Evolutionary conservation across 2,888 invertebrate genomes (phyloP).

Genomic region (Ommatoiulus sabulosus): DNA sequence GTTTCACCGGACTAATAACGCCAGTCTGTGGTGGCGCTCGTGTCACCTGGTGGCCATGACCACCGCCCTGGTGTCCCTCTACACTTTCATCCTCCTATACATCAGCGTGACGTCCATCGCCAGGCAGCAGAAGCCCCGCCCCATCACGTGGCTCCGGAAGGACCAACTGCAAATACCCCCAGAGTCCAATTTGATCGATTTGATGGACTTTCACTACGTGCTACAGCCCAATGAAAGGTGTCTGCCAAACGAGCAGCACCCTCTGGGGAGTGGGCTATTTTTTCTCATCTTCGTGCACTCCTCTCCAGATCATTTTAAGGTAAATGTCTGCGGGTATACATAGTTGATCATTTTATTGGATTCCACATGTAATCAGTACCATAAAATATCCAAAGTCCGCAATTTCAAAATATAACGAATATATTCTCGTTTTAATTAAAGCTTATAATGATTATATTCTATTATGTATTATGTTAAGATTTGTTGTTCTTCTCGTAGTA

Average conservation of each 20-base stretch:
- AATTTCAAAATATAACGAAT: no score
- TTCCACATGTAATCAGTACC: no score
- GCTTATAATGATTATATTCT: no score
- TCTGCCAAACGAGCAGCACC: background rate
- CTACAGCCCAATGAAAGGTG: conserved; percentile 25
- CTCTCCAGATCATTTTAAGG: conserved; percentile 73
- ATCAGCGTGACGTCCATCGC: conserved; percentile 49
- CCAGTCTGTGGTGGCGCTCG: conserved; percentile 30
- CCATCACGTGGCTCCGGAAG: conserved; percentile 1
- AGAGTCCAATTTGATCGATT: conserved; percentile 37
- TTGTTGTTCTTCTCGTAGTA: no score
- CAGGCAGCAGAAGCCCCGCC: background rate
- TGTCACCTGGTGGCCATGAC: conserved; percentile 56
- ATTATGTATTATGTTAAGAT: no score
- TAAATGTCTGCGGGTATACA: background rate
- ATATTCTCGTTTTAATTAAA: no score
- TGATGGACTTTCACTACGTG: conserved; percentile 53
- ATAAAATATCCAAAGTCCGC: no score
- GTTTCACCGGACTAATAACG: background rate
- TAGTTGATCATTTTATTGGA: no score
- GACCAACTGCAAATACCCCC: conserved; percentile 47
- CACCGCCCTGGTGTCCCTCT: conserved; percentile 55
- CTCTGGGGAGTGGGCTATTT: conserved; percentile 52
- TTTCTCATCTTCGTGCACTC: conserved; percentile 78
- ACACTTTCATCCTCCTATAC: conserved; percentile 54